These are phyloP conservation scores for Graphium colonna DNA, from an alignment of 2,888 invertebrate genomes.

Conservation along the genomic window DNA sequence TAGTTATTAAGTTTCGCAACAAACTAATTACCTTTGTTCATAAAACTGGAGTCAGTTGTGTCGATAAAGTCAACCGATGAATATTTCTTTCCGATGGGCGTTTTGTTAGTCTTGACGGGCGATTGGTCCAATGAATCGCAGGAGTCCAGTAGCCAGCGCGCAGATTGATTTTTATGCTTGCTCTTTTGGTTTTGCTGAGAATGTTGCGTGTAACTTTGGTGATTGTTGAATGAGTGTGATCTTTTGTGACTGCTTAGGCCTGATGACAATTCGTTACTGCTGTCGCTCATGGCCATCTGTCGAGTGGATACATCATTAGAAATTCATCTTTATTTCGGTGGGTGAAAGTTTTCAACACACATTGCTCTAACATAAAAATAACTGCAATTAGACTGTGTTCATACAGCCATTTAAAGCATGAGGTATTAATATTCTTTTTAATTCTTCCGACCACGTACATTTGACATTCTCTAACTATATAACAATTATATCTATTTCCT, in stretches of 20 bases:
- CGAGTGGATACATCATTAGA: slow-evolving; percentile 26
- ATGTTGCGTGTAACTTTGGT: slow-evolving; percentile 84
- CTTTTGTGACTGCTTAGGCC: slow-evolving; percentile 82
- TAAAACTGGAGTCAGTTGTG: slow-evolving; percentile 77
- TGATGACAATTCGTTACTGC: slow-evolving; percentile 74
- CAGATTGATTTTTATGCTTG: slow-evolving; percentile 82
- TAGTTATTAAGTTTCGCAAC: no score
- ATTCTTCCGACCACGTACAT: slow-evolving; percentile 20
- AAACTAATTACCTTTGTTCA: slow-evolving; percentile 77
- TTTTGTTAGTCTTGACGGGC: slow-evolving; percentile 64
- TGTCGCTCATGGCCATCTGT: slow-evolving; percentile 84
- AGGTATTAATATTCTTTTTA: slow-evolving; percentile 33
- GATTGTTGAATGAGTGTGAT: slow-evolving; percentile 85
- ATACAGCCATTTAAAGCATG: slow-evolving; percentile 42
- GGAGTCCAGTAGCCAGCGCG: slow-evolving; percentile 72
- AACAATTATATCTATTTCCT: neutral
- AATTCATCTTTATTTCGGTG: neutral
- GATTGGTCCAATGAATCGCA: slow-evolving; percentile 75
- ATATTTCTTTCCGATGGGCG: slow-evolving; percentile 80
- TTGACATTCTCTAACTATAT: neutral
- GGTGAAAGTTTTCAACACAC: no score
- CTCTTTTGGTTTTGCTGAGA: slow-evolving; percentile 79
- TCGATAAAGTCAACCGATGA: slow-evolving; percentile 77
- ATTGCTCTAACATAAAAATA: slow-evolving; percentile 28
- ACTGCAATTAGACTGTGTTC: slow-evolving; percentile 32